Evolutionary conservation across 2,888 invertebrate genomes (phyloP), one percentile per base, ranked within the genome.

Genomic region (Leucophenga montana): DNA sequence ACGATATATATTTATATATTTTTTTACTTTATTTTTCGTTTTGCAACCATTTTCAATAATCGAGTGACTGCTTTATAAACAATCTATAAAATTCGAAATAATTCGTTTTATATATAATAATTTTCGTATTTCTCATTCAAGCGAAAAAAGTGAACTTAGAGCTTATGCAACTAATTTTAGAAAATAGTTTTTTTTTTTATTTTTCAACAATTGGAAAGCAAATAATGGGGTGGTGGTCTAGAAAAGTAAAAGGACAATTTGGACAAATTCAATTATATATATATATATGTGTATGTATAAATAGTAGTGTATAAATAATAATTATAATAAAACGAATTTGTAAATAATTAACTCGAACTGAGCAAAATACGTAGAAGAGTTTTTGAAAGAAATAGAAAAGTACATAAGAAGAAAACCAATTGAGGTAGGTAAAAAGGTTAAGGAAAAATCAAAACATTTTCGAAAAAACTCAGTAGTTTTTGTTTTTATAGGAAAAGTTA

Each of bases 121-220:
- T 27, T 27, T 4, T 27, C 39, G 8, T 33, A 39, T 56, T 56
- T 56, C 27, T 56, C 54, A 18, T 20, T 56, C 2, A 39, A 8
- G 22, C 53, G 20, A 18, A 16, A 18, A 53, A 53, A 53, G 5
- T 6, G 13, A 22, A 56, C 5, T 56, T 56, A 27, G 2, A 9
- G 22, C 14, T 56, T 56, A 56, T 6, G 18, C 13, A 56, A 20
- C 56, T 22, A 56, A 56, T 56, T 56, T 22, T 56, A 18, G 56
- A 56, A 56, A 56, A 56, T 56, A 22, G 59, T 33, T 59, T 33
- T 50, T 50, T 50, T 50, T 50, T 48, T 4, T 48, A 5, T 33
- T 33, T 8, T 11, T 39, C 39, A 39, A 39, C 39, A 39, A 11
- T 39, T 39, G 39, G 39, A 39, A 39, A 39, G 39, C 11, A 39